Evolutionary conservation across 1,140 invertebrate genomes (phyloP).

Genomic region (Linepithema humile): DNA sequence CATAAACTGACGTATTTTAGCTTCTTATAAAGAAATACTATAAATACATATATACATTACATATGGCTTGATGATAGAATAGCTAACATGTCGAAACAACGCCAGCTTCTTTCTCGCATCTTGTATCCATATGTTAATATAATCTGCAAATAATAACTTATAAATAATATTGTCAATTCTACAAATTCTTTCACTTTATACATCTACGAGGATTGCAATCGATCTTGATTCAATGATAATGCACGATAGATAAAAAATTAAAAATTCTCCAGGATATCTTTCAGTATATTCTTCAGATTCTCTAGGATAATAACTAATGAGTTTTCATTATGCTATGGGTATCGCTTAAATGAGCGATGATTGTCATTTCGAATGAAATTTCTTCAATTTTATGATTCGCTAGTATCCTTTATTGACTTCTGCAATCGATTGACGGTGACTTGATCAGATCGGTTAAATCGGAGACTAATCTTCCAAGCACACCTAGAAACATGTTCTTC

Average conservation of each 20-base stretch:
- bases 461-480: neutral
- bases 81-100: no score
- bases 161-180: conserved; percentile 9
- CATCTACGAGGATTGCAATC: neutral
- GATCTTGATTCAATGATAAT: neutral
- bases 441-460: neutral
- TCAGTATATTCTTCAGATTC: no score
- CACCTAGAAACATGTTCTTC: neutral
- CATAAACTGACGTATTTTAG: neutral
- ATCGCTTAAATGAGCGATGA: neutral
- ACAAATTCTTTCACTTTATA: neutral
- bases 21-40: neutral
- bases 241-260: neutral
- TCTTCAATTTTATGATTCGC: neutral
- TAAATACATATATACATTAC: neutral
- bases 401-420: neutral
- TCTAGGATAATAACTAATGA: no score
- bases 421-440: neutral
- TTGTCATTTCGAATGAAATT: neutral
- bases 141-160: neutral
- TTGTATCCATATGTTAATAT: neutral
- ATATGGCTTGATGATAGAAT: neutral
- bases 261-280: neutral
- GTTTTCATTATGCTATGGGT: no score
- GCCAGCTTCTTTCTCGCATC: neutral